Evolutionary conservation across 2,888 invertebrate species (phyloP), one percentile per base, ranked within the genome.

Genomic region (Aleiodes alternator): DNA sequence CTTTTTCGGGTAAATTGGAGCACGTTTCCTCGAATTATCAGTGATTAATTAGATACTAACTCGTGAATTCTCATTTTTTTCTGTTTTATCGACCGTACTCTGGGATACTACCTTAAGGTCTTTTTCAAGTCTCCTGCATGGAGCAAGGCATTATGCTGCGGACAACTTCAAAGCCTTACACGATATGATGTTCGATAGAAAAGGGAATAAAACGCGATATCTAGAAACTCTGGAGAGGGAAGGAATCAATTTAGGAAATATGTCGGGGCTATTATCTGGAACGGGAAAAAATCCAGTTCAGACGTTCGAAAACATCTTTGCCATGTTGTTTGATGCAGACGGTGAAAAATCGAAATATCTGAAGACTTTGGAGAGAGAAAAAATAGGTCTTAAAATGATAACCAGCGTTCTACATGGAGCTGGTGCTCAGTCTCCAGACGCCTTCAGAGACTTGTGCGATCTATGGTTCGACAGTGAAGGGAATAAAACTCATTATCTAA

Each of bases 401-500:
- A 34, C 59, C 11, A 12, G 59, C 34, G 9, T 59, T 12, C 4
- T 59, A n/a, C 34, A 59, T 4, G 34, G 12, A 59, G 11, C 34
- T 9, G n/a, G 59, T 4, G 31, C 34, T 16, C 4, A 38, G 1
- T 31, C 59, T 34, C n/a, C 59, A 5, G 34, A 11, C 1, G 34
- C 34, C 3, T 14, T 59, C 34, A 59, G 34, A 34, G 59, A 34
- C 6, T 34, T 59, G 38, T 59, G 34, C 6, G 59, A 59, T n/a
- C n/a, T 59, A 2, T 59, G 59, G 59, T 59, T 59, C 12, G 59
- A 59, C 31, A 5, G 11, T 1, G n/a, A 59, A 3, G 59, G 59
- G 1, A 34, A 14, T 34, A 59, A 59, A 11, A 34, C 34, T 0
- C 31, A 14, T 1, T 59, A 34, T 12, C 3, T 59, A 7, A n/a